Evolutionary conservation across 2,113 vertebrate species (phyloP), one percentile per base, ranked within the genome.

Genomic region (Isichthys henryi): DNA sequence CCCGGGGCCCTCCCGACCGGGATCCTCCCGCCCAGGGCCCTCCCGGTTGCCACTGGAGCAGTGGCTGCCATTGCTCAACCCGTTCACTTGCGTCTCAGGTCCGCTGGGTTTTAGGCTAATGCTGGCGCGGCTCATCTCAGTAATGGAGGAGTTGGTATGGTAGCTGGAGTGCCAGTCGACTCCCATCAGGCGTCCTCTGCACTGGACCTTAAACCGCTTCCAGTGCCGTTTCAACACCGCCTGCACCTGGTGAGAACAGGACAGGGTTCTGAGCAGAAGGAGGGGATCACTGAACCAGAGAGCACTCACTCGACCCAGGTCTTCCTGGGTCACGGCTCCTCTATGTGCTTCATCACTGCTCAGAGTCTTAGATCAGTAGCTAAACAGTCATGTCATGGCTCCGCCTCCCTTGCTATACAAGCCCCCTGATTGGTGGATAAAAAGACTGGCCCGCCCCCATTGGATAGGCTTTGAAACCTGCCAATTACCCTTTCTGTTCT

Each of bases 91-190:
- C 13, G 31, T 90, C 19, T 84, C 53, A 0, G 50, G 17, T 21
- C 90, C 74, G 5, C 45, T 62, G 17, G 0, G 90, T 86, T 93
- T 93, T 66, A 93, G 46, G 91, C 17, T 94, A 89, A 93, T 53
- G 49, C 92, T 93, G 90, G 90, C 92, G 0, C 95, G 93, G 90
- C 95, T 96, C 82, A 88, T 94, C 87, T 96, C 95, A 0, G 91
- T 92, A 31, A 95, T 90, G 62, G 95, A 95, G 10, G 94, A 94
- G 94, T 94, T 95, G 90, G 92, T 94, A 90, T 95, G 93, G 92
- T 92, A 94, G 92, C 91, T 95, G 27, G 91, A 94, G 92, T 95
- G 94, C 84, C 89, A 93, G 90, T 92, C 95, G 27, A 19, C 92
- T 87, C 89, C 80, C 17, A 56, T 88, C 3, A 92, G 91, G 10